phyloP scores from a whole-genome alignment of 2,113 vertebrate genomes.

The Sceloporus undulatus region DNA sequence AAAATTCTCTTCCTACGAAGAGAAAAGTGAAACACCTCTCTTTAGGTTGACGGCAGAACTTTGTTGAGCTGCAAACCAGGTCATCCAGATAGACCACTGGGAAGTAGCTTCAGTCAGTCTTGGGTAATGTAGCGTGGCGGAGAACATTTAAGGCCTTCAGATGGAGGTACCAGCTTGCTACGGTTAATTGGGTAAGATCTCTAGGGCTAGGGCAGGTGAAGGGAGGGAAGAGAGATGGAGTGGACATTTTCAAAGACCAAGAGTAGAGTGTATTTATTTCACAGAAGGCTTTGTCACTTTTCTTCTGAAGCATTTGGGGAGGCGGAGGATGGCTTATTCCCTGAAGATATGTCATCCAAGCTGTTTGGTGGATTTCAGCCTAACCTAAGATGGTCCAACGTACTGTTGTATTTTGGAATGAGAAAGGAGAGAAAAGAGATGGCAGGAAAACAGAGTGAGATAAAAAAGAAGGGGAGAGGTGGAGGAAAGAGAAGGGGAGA shows the following conservation, averaged over 20 bases:
- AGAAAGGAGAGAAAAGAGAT: not conserved
- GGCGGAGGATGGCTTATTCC: not conserved
- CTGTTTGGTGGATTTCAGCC: not conserved
- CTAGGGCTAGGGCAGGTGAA: not conserved
- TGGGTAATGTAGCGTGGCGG: not conserved
- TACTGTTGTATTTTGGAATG: no score
- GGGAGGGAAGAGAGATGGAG: not conserved
- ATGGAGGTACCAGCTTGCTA: not conserved
- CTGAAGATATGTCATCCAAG: not conserved
- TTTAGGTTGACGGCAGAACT: not conserved
- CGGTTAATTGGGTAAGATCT: not conserved
- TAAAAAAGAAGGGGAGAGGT: not conserved
- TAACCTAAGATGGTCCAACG: not conserved
- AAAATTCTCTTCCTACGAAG: not conserved
- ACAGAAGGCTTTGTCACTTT: not conserved
- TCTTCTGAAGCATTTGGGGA: not conserved
- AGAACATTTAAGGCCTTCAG: not conserved
- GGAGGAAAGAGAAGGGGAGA: not conserved
- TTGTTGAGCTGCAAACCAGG: not conserved
- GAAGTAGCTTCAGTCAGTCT: not conserved
- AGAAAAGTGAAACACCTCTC: not conserved
- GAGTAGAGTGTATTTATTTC: not conserved
- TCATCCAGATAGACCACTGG: not conserved
- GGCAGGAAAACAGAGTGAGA: not conserved
- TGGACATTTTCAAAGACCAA: not conserved